Conservation (phyloP, 2,888 invertebrate genomes). For the Tipula vernalis region DNA sequence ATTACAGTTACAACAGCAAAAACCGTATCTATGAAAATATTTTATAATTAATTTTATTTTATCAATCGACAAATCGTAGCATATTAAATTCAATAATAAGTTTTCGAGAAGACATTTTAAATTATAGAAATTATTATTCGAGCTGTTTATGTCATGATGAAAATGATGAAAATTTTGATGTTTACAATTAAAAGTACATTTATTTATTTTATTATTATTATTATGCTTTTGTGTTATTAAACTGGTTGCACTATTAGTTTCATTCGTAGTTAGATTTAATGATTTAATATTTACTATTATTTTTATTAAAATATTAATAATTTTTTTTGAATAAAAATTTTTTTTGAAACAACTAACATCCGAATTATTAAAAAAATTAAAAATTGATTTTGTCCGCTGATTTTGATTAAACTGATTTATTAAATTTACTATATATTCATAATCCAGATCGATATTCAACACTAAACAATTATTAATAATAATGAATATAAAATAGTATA, state of each 20-base stretch:
- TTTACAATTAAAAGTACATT: background rate
- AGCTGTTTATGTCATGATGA: background rate
- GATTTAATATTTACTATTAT: constrained; percentile 7
- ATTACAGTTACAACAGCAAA: constrained; percentile 33
- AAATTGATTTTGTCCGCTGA: background rate
- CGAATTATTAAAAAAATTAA: background rate
- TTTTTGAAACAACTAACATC: background rate
- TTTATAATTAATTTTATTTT: constrained; percentile 26
- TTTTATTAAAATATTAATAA: constrained; percentile 10
- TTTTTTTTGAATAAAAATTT: background rate
- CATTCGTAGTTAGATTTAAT: background rate
- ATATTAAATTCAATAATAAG: constrained; percentile 25
- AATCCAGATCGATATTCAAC: background rate
- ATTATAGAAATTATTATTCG: background rate
- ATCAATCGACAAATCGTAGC: constrained; percentile 19
- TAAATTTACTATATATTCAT: background rate
- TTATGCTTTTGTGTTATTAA: background rate
- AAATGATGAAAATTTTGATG: background rate
- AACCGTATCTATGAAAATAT: constrained; percentile 25
- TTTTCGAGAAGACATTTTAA: constrained; percentile 30
- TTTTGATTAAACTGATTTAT: background rate
- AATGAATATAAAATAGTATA: background rate
- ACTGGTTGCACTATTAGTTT: background rate
- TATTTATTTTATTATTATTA: background rate
- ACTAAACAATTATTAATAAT: background rate